phyloP scores from a whole-genome alignment of 2,888 invertebrate genomes.

The Torymus texanus region DNA sequence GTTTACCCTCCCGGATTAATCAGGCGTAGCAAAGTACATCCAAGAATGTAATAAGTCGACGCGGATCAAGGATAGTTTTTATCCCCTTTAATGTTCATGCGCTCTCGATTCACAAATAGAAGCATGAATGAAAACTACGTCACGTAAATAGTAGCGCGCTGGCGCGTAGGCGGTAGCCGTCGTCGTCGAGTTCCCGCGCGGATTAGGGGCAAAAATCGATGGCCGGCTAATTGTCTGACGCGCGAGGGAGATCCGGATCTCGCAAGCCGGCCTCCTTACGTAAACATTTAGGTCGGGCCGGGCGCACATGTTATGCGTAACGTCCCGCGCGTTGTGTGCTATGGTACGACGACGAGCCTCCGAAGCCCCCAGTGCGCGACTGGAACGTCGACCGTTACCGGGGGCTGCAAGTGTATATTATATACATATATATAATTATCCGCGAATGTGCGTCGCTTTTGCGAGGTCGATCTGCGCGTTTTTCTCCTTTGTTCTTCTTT shows the following conservation, averaged over 20 bases:
- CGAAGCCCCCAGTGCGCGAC: conserved; percentile 14
- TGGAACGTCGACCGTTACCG: background rate
- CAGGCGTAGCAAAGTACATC: too few relatives aligned
- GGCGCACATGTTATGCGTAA: background rate
- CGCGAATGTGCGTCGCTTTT: too few relatives aligned
- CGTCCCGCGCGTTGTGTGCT: background rate
- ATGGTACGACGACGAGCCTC: background rate
- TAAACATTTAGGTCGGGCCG: conserved; percentile 33
- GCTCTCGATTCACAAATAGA: background rate
- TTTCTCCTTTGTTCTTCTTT: too few relatives aligned
- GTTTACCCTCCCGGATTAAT: too few relatives aligned
- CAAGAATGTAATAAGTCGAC: too few relatives aligned
- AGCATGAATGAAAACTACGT: conserved; percentile 38
- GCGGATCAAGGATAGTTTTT: too few relatives aligned
- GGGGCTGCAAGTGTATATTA: background rate
- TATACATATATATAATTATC: too few relatives aligned
- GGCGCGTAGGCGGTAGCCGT: background rate
- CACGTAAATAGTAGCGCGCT: background rate
- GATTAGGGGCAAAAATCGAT: conserved; percentile 41
- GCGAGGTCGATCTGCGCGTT: too few relatives aligned
- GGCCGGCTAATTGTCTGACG: conserved; percentile 32
- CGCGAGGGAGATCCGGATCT: conserved; percentile 21
- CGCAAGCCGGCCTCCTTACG: conserved; percentile 22
- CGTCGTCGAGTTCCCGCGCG: background rate
- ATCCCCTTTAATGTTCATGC: too few relatives aligned